Base-by-base conservation (phyloP, 1,140 invertebrate species). In the Paraescarpia echinospica region DNA sequence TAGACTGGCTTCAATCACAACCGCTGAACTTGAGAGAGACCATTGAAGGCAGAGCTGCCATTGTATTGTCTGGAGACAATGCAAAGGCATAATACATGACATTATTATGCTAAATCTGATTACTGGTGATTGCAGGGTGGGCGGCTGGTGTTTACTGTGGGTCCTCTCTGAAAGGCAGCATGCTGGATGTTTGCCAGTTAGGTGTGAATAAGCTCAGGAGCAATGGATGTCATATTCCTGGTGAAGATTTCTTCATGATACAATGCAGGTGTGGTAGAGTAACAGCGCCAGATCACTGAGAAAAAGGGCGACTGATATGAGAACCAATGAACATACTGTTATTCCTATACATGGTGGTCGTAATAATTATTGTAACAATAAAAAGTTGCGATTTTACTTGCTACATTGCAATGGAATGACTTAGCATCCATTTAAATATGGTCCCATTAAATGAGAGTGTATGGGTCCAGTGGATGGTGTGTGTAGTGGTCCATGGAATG, bases 21-120 rank as follows among this genome's bases (percentile, higher is more conserved):
- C 27, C 59, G 0, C 12, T 77, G 59, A 77, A 77, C 59, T 77
- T 77, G 18, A 77, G 18, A 77, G 59, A 77, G 59, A 77, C 59
- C 59, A 77, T 77, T 77, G 18, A 77, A 77, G 18, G 22, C 59
- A 77, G 22, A 18, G 14, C 59, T 27, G 59, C 59, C 59, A 27
- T 18, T 77, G 59, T 27, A 77, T 77, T 77, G 12, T 77, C 59
- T 77, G 59, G 8, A 77, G 59, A 77, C 59, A 77, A 77, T 77
- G 59, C 59, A 27, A 12, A 77, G 59, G 59, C 59, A 77, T 77
- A 77, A 77, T 77, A 77, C 59, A 77, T 77, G 59, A 77, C 59
- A 77, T 77, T 77, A 77, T 77, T 77, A 77, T 77, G 59, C 59
- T 77, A 77, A 77, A 77, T 77, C 59, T 77, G 59, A 18, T 77